phyloP scores from a whole-genome alignment of 2,888 invertebrate species.

The Unio delphinus region DNA sequence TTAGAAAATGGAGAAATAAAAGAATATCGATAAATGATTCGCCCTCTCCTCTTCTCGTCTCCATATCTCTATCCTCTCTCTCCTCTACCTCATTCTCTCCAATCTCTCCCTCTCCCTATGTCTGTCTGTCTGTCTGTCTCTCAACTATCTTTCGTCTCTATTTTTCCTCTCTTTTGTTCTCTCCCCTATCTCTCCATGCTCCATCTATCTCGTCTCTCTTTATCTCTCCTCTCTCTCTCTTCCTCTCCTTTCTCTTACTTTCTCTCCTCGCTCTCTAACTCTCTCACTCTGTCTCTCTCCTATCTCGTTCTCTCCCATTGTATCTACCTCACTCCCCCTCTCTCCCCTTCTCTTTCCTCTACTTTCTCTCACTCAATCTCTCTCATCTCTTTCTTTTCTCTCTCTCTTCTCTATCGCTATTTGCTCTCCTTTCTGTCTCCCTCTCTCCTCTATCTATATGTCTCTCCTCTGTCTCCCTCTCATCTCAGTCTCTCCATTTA shows the following conservation, averaged over 20 bases:
- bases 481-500: background rate
- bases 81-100: too few species aligned
- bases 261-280: background rate
- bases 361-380: background rate
- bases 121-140: too few species aligned
- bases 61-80: too few species aligned
- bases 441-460: background rate
- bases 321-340: background rate
- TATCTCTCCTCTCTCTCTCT: background rate
- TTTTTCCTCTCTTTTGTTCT: too few species aligned
- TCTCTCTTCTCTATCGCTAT: background rate
- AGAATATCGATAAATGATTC: too few species aligned
- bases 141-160: too few species aligned
- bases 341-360: background rate
- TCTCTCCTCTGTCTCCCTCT: background rate
- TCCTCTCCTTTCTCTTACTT: slow-evolving; percentile 1
- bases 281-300: background rate
- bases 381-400: background rate
- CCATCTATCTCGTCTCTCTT: background rate
- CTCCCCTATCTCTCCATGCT: background rate
- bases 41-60: too few species aligned
- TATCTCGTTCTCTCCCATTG: background rate
- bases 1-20: too few species aligned
- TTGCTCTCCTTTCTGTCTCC: background rate
- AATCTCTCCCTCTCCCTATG: too few species aligned